Conservation (phyloP, 2,888 invertebrate genomes). For the Sarcophaga carnaria region DNA sequence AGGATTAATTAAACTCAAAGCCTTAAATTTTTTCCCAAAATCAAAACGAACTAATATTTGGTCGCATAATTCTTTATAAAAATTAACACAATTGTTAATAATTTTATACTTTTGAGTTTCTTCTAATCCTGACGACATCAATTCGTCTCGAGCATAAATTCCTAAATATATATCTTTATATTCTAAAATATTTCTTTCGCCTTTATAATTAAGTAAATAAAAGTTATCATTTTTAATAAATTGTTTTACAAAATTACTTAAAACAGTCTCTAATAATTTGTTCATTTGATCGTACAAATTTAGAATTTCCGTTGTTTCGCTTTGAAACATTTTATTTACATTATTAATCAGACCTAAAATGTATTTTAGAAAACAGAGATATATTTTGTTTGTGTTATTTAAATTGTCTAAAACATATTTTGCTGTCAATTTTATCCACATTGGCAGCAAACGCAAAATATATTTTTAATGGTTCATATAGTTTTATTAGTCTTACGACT, state of each 20-base stretch:
- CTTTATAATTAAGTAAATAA: constrained; percentile 21
- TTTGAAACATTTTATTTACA: background rate
- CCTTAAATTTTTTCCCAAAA: background rate
- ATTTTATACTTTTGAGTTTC: background rate
- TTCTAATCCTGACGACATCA: background rate
- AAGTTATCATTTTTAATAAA: constrained; percentile 7
- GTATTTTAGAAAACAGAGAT: too few species aligned
- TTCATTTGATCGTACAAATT: constrained; percentile 27
- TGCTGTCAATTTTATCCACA: background rate
- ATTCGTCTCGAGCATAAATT: background rate
- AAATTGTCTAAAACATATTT: too few species aligned
- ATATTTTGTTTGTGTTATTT: too few species aligned
- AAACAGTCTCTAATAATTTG: constrained; percentile 29
- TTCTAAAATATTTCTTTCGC: constrained; percentile 12
- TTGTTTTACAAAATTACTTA: constrained; percentile 34
- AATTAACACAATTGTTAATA: constrained; percentile 4
- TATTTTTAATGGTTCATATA: constrained; percentile 20
- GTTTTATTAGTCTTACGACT: constrained; percentile 18
- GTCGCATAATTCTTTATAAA: background rate
- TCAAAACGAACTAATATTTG: constrained; percentile 5
- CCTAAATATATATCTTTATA: constrained; percentile 14
- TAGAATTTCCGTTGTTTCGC: constrained; percentile 35
- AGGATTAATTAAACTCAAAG: background rate
- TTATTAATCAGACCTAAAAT: too few species aligned
- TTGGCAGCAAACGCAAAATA: constrained; percentile 39